phyloP scores from a whole-genome alignment of 2,888 invertebrate genomes.

The Teinopalpus imperialis region DNA sequence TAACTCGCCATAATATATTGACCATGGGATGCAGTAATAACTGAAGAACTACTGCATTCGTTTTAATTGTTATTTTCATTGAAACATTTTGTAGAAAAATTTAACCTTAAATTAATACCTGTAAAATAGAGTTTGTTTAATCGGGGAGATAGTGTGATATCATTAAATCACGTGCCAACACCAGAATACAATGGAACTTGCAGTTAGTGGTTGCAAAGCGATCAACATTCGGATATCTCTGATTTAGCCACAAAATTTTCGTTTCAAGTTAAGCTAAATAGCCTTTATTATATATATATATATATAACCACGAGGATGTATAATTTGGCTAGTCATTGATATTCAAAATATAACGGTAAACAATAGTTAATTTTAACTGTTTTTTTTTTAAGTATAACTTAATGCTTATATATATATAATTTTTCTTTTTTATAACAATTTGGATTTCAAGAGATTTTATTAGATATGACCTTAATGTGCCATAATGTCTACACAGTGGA shows the following conservation, averaged over 20 bases:
- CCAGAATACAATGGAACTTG: constrained; percentile 9
- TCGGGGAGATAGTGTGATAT: constrained; percentile 1
- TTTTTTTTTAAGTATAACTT: no score
- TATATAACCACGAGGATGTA: no score
- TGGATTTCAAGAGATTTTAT: not conserved
- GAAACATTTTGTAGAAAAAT: no score
- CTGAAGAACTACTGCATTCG: no score
- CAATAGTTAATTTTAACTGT: no score
- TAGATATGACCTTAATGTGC: constrained; percentile 15
- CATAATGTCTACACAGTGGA: constrained; percentile 30
- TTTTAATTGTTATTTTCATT: no score
- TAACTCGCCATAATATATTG: no score
- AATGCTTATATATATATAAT: no score
- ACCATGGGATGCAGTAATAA: no score
- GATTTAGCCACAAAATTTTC: constrained; percentile 10
- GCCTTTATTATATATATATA: no score
- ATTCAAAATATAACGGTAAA: no score
- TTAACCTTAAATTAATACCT: not conserved
- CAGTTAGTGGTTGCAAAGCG: constrained; percentile 1
- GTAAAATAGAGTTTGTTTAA: not conserved
- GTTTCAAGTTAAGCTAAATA: constrained; percentile 11
- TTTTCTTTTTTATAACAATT: not conserved
- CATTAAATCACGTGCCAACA: constrained; percentile 3
- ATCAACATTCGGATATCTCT: constrained; percentile 21
- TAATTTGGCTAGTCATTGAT: no score